Evolutionary conservation across 2,113 vertebrate species (phyloP).

Genomic region (Forbesichthys papilliferus): DNA sequence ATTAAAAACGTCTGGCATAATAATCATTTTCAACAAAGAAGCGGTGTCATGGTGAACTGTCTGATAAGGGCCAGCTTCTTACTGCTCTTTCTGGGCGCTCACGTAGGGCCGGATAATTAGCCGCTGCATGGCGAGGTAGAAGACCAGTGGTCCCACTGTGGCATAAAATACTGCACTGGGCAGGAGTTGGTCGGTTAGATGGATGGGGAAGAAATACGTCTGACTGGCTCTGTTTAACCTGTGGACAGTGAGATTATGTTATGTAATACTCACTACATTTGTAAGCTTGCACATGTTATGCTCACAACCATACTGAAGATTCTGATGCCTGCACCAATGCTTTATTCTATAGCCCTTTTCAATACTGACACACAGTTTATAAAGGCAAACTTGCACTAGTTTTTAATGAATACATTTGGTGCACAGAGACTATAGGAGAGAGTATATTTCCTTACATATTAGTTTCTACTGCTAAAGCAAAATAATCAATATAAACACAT

Average conservation of each 20-base stretch:
- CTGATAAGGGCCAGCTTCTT: conserved; percentile 63
- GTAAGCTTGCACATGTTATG: too few species aligned
- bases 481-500: too few species aligned
- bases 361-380: background rate
- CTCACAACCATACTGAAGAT: too few species aligned
- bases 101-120: conserved; percentile 94
- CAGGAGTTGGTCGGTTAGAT: conserved; percentile 95
- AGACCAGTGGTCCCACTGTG: conserved; percentile 90
- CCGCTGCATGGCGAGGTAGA: conserved; percentile 91
- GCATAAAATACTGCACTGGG: conserved; percentile 97
- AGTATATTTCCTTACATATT: background rate
- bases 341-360: background rate
- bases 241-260: conserved; percentile 25
- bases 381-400: background rate
- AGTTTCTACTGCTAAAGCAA: too few species aligned
- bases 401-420: background rate
- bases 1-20: conserved; percentile 40
- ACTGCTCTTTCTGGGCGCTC: conserved; percentile 92
- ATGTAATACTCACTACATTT: too few species aligned
- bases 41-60: conserved; percentile 2
- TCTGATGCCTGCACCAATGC: too few species aligned
- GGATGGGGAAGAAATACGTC: conserved; percentile 96
- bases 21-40: conserved; percentile 36
- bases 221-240: conserved; percentile 97
- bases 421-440: background rate